Conservation (phyloP, 2,888 invertebrate species). For the Tineola bisselliella region DNA sequence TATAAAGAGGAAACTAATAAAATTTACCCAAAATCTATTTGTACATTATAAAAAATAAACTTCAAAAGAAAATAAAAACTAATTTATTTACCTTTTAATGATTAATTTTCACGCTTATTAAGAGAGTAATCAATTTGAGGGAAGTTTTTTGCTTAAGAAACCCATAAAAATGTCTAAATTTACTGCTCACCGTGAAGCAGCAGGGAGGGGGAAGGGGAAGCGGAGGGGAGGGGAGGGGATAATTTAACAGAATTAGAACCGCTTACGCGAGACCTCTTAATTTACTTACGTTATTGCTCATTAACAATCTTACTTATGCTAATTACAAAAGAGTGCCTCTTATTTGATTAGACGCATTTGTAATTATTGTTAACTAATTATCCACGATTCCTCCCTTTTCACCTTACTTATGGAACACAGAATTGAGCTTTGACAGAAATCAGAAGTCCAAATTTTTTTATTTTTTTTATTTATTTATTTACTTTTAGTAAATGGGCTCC, state of each 20-base stretch:
- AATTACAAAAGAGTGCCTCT: neutral
- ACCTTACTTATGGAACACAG: too few species aligned
- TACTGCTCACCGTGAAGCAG: neutral
- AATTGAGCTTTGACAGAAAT: too few species aligned
- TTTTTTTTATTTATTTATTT: too few species aligned
- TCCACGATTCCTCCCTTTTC: too few species aligned
- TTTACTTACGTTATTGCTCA: conserved; percentile 6
- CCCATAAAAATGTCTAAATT: neutral
- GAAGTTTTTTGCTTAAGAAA: neutral
- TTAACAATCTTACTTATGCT: conserved; percentile 13
- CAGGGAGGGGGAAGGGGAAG: neutral
- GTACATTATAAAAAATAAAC: too few species aligned
- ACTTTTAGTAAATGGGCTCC: too few species aligned
- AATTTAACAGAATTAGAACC: neutral
- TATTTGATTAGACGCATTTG: neutral
- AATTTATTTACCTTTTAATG: too few species aligned
- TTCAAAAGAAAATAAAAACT: too few species aligned
- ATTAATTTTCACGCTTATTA: neutral
- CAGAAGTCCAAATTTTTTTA: too few species aligned
- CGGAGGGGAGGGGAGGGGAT: neutral
- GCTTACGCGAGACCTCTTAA: neutral
- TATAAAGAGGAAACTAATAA: too few species aligned
- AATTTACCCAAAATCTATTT: too few species aligned
- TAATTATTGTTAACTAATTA: neutral
- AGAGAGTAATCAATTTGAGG: neutral